Evolutionary conservation across 1,140 invertebrate genomes (phyloP).

Genomic region (Drosophila chauvacae): DNA sequence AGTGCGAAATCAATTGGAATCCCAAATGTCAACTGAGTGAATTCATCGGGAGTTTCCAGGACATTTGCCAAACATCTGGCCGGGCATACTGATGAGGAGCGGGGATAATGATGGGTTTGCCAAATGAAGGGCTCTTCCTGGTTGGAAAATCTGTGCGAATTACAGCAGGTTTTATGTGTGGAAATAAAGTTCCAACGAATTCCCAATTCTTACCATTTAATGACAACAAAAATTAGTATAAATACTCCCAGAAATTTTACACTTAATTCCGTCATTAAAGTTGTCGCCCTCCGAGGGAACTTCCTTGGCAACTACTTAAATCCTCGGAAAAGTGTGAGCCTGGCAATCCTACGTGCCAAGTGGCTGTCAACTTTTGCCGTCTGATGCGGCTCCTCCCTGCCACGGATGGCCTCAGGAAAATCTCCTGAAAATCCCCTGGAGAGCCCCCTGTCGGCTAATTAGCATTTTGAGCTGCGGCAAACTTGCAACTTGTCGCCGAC

Average conservation of each 20-base stretch:
- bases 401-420: conserved; percentile 3
- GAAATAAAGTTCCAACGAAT: not conserved
- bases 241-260: not conserved
- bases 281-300: not conserved
- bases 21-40: conserved; percentile 73
- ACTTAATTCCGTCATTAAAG: conserved; percentile 6
- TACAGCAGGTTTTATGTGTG: not conserved
- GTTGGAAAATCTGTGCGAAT: conserved; percentile 1
- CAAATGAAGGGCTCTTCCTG: conserved; percentile 11
- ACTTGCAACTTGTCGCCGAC: conserved; percentile 48
- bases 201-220: not conserved
- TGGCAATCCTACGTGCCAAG: conserved; percentile 55
- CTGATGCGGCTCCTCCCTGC: not conserved
- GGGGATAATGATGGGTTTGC: conserved; percentile 15
- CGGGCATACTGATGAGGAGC: conserved; percentile 49
- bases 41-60: conserved; percentile 45
- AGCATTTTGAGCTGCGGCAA: conserved; percentile 59
- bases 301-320: conserved; percentile 10
- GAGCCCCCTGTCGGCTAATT: conserved; percentile 46
- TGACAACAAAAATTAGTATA: not conserved
- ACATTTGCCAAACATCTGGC: conserved; percentile 52
- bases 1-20: conserved; percentile 68
- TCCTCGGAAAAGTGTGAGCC: conserved; percentile 50
- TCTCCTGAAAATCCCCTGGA: not conserved
- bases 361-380: conserved; percentile 30